These are phyloP conservation scores for Pachyramphus minor DNA, from an alignment of 2,113 vertebrate genomes.

Conservation along the genomic window DNA sequence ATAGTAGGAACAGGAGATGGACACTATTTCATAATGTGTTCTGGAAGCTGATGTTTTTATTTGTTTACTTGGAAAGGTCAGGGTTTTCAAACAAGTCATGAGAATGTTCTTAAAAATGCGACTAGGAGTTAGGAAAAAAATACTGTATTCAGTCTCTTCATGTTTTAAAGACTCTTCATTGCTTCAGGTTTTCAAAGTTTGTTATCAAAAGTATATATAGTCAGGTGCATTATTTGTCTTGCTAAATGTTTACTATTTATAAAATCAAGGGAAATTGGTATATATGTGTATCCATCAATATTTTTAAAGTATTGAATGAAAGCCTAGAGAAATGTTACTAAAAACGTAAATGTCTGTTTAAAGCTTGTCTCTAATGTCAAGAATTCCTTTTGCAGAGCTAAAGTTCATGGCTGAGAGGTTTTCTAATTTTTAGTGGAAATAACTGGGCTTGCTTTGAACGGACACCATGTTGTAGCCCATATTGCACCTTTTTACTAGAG, in stretches of 20 bases:
- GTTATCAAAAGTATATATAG: background rate
- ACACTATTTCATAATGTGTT: background rate
- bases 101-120: background rate
- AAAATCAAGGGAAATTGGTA: background rate
- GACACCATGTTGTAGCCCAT: rapidly evolving
- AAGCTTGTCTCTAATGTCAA: background rate
- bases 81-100: background rate
- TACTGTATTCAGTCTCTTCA: background rate
- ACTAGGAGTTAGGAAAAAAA: background rate
- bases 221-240: background rate
- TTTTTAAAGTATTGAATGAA: background rate
- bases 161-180: background rate
- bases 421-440: background rate
- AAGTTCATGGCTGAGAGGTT: background rate
- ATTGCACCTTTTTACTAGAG: background rate
- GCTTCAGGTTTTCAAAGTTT: background rate
- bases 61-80: background rate
- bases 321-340: background rate
- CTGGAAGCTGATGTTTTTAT: background rate
- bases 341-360: background rate
- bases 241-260: background rate
- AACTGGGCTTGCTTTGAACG: background rate
- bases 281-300: background rate
- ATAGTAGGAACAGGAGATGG: background rate
- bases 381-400: background rate